Base-by-base conservation (phyloP, 2,888 invertebrate species). In the Ectropis crepuscularia region DNA sequence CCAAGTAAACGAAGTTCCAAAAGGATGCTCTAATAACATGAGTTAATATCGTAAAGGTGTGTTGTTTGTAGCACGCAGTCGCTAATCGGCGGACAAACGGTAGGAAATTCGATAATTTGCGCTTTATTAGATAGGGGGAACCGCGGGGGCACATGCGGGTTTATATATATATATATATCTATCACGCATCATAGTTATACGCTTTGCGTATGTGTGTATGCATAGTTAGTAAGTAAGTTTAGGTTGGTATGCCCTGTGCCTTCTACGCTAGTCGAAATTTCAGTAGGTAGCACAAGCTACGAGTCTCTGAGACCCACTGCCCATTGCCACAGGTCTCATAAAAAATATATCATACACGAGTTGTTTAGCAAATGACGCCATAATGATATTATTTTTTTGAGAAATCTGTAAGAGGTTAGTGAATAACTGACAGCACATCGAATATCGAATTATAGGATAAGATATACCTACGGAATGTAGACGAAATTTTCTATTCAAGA, bases 71-170 rank as follows among this genome's bases (percentile, higher is more conserved):
- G 39, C 60, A 49, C 49, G 55, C 45, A 50, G 36, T 53, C 50
- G 50, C 57, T 64, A 63, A 66, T 64, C 61, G 53, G 12, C 38
- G 66, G 68, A 70, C 70, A 76, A 77, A 78, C 71, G 69, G 73
- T 63, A 70, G 67, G 74, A 76, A 79, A 78, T 78, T 77, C 67
- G 75, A 79, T 77, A 76, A 79, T 80, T 75, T 77, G 74, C 76
- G 66, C 74, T 78, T 75, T 74, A 73, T 80, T 74, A 71, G 68
- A 69, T 63, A 61, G 73, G 74, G 74, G 77, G 76, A 74, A 54
- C 60, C 59, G 48, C 66, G 65, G 67, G 68, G 64, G 62, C 42
- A 37, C 54, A 58, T 60, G 39, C 11, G n/a, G 11, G 39, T 58
- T 28, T n/a, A 39, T 43, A 53, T 5, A n/a, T n/a, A n/a, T n/a